Base-by-base conservation (phyloP, 2,888 invertebrate genomes). In the Oxytorus armatus region DNA sequence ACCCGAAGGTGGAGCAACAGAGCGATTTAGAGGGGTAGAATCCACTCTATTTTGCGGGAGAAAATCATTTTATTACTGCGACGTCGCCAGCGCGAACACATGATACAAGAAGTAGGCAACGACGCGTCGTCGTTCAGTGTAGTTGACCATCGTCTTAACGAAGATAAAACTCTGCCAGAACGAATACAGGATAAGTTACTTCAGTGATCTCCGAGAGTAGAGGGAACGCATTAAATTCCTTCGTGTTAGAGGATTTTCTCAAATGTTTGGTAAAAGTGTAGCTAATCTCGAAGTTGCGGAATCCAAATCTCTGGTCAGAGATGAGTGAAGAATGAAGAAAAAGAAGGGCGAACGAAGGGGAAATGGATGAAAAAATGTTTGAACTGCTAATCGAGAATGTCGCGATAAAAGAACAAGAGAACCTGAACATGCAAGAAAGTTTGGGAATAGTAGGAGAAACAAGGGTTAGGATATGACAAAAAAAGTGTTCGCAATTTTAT, bases 21-120 rank as follows among this genome's bases (percentile, higher is more conserved):
- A 49, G 66, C 44, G 21, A 51, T 18, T 59, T 3, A 23, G 14
- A 63, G 36, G 47, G 25, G 79, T 85, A 84, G 85, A 88, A 88
- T 88, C 86, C 86, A 86, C 86, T 88, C 84, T 85, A 85, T 83
- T 85, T 87, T 83, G 77, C 85, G 75, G 77, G 80, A 65, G 53
- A 55, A 61, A 59, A 74, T 86, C 86, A 87, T 89, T 89, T 86
- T 85, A 87, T 85, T 85, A 81, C 83, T 75, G 74, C 81, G 61
- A 78, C 66, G 68, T 14, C 47, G 72, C 68, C 42, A 59, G 39
- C n/a, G 0, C 16, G 11, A 59, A 61, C 36, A 23, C 39, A 3
- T 7, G 44, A 23, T 42, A 29, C 42, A 25, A 18, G 23, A 14
- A 39, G 25, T 51, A 10, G 42, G 8, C 10, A 36, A 23, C 25